A percentile compares a stretch with the other conserved stretches of the same genome.
These are phyloP conservation scores for Philaenus spumarius DNA, from an alignment of 1,140 invertebrate genomes.

Conservation along the genomic window DNA sequence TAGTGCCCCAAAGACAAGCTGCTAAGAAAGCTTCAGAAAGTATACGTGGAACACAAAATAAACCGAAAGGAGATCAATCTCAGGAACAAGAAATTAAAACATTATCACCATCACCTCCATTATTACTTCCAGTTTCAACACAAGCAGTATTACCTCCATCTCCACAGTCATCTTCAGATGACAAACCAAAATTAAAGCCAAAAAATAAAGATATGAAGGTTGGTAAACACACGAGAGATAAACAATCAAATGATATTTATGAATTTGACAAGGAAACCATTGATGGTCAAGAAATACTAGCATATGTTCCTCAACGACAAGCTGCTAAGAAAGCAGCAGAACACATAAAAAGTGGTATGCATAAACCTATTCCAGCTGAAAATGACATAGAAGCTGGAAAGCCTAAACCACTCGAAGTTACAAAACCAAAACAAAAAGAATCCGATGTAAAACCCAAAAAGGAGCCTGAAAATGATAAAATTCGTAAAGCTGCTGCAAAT, in stretches of 20 bases:
- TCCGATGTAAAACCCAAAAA: conserved; percentile 25
- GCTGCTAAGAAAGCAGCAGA: conserved; percentile 84
- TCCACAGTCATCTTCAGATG: conserved; percentile 40
- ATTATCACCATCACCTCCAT: conserved; percentile 31
- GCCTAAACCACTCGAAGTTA: conserved; percentile 3
- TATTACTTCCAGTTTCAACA: conserved; percentile 28
- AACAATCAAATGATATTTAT: conserved; percentile 44
- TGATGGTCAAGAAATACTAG: conserved; percentile 60
- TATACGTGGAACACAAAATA: conserved; percentile 47
- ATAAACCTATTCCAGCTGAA: conserved; percentile 29
- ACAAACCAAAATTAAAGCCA: conserved; percentile 32
- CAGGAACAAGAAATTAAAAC: conserved; percentile 33
- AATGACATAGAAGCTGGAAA: conserved; percentile 33
- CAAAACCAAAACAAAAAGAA: conserved; percentile 21
- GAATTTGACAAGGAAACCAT: conserved; percentile 56
- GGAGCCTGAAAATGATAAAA: conserved; percentile 27
- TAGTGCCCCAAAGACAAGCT: conserved; percentile 85
- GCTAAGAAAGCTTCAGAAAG: conserved; percentile 87
- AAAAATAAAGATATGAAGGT: conserved; percentile 25
- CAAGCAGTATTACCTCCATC: conserved; percentile 30
- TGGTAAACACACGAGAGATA: conserved; percentile 23
- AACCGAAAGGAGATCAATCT: conserved; percentile 23
- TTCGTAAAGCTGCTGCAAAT: conserved; percentile 20
- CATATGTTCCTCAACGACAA: conserved; percentile 81
- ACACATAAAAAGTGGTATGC: conserved; percentile 75